Evolutionary conservation across 2,888 invertebrate species (phyloP).

Genomic region (Smittia sp.): DNA sequence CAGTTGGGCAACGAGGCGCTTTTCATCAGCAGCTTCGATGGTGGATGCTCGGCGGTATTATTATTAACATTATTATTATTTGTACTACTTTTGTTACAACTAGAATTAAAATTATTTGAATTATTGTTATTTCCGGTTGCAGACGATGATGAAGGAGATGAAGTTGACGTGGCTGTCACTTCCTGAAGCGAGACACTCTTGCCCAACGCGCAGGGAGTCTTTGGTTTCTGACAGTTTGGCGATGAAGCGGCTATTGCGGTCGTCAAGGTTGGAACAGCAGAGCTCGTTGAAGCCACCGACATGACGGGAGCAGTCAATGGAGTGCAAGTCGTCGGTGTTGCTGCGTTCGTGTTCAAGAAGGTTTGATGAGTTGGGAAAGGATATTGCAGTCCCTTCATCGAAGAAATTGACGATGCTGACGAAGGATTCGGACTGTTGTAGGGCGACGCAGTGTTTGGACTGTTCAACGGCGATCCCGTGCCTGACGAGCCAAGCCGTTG

Average conservation of each 20-base stretch:
- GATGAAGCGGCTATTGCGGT: slow-evolving; percentile 46
- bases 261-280: slow-evolving; percentile 44
- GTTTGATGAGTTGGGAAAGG: slow-evolving; percentile 78
- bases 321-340: slow-evolving; percentile 46
- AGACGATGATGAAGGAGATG: slow-evolving; percentile 57
- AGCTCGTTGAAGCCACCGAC: slow-evolving; percentile 42
- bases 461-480: slow-evolving; percentile 49
- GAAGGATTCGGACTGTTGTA: slow-evolving; percentile 53
- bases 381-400: slow-evolving; percentile 62
- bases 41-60: slow-evolving; percentile 45
- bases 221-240: slow-evolving; percentile 45
- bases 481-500: slow-evolving; percentile 25
- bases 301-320: slow-evolving; percentile 52
- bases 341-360: slow-evolving; percentile 49
- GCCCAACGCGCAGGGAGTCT: slow-evolving; percentile 47
- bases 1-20: slow-evolving; percentile 46
- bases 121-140: slow-evolving; percentile 47
- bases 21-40: slow-evolving; percentile 30
- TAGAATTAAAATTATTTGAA: slow-evolving; percentile 42
- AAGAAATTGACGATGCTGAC: slow-evolving; percentile 47
- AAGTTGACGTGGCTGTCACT: slow-evolving; percentile 58
- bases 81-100: slow-evolving; percentile 44
- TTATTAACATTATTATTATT: slow-evolving; percentile 48
- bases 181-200: slow-evolving; percentile 52
- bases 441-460: slow-evolving; percentile 51